Evolutionary conservation across 2,888 invertebrate genomes (phyloP), one percentile per base, ranked within the genome.

Genomic region (Agrochola circellaris): DNA sequence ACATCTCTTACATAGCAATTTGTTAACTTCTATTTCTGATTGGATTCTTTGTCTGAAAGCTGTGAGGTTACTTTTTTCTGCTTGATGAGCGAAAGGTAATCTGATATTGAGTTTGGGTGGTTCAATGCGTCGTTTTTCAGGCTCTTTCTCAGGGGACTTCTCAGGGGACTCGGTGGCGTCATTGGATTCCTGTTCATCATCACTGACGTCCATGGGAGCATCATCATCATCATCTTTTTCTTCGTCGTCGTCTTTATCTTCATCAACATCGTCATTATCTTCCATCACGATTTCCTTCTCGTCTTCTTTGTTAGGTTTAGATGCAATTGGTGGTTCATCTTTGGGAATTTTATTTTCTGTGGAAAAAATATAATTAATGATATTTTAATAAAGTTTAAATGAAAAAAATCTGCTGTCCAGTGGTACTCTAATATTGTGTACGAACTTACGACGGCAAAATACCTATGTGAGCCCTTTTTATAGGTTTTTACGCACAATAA

Each of bases 1-100:
- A 89, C 98, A 98, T 71, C 96, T 95, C 84, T 97, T 95, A 90
- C 98, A 98, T 15, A 93, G 89, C 1, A 97, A 88, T 77, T 93
- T 95, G 13, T 91, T 88, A 56, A 94, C 85, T 79, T 97, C 95
- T 70, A 97, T 94, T 81, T 97, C 96, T 7, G 90, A 80, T 75
- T 91, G 86, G 48, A 96, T 93, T 90, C 92, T 94, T 79, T 93
- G 92, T 79, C 93, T 93, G 48, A 97, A 92, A 6, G 95, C 93
- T 72, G 93, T 90, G 8, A 96, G 89, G 81, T 97, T 96, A 82
- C 92, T 95, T 85, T 94, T 94, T 87, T 96, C 96, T 1, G 92
- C 91, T 83, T 94, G 95, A 68, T 93, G 93, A 4, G 94, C 94
- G 77, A 93, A 94, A 0, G 95, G 95, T 65, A 96, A 83, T 66